Evolutionary conservation across 2,888 invertebrate species (phyloP).

Genomic region (Tinea trinotella): DNA sequence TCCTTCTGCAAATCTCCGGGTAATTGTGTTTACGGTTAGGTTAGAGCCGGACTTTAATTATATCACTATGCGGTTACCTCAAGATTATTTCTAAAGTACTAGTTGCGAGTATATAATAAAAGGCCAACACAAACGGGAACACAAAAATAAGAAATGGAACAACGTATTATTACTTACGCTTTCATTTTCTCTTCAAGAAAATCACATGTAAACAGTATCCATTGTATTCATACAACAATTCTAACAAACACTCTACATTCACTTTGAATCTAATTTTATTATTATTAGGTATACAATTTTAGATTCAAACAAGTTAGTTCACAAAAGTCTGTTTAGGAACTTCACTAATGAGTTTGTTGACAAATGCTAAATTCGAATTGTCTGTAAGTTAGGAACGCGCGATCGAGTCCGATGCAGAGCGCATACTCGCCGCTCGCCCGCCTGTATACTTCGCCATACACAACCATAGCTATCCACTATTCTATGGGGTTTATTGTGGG

Average conservation of each 20-base stretch:
- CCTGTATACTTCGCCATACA: slow-evolving; percentile 46
- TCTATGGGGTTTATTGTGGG: slow-evolving; percentile 7
- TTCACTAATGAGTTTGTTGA: not conserved
- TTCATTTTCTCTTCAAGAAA: slow-evolving; percentile 61
- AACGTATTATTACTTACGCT: slow-evolving; percentile 51
- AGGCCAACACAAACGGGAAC: slow-evolving; percentile 24
- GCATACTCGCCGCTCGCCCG: slow-evolving; percentile 57
- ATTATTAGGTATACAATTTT: no score
- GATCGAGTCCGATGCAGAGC: slow-evolving; percentile 59
- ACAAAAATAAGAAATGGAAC: slow-evolving; percentile 33
- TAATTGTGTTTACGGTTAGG: slow-evolving; percentile 17
- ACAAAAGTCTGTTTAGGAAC: no score
- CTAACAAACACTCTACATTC: not conserved
- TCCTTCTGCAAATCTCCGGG: slow-evolving; percentile 15
- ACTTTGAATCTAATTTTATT: not conserved
- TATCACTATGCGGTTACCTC: slow-evolving; percentile 27
- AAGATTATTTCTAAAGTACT: slow-evolving; percentile 16
- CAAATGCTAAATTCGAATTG: not conserved
- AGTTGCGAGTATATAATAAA: slow-evolving; percentile 5
- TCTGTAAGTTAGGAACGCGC: slow-evolving; percentile 46
- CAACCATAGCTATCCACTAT: slow-evolving; percentile 34
- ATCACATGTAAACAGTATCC: slow-evolving; percentile 51
- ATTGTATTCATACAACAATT: slow-evolving; percentile 45
- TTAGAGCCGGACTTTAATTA: slow-evolving; percentile 29
- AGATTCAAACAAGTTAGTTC: slow-evolving; percentile 1